These are phyloP conservation scores for Cliona cf. orientalis DNA, from an alignment of 37 sponge, comb jelly and placozoan species.

Conservation along the genomic window DNA sequence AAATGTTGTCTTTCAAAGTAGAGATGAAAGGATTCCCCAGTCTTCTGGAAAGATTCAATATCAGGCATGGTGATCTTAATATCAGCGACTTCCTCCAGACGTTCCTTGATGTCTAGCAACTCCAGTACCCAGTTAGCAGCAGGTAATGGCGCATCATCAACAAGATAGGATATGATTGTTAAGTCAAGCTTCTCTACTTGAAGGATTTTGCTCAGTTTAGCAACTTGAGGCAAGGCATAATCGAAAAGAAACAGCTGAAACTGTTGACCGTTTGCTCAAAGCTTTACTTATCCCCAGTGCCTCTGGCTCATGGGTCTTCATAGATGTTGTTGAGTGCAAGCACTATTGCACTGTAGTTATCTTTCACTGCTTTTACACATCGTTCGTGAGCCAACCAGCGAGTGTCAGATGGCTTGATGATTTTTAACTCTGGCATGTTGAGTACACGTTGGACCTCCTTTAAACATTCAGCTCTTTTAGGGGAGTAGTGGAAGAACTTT, in stretches of 20 bases:
- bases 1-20: constrained; percentile 65
- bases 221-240: constrained; percentile 55
- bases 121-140: constrained; percentile 79
- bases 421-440: constrained; percentile 66
- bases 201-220: constrained; percentile 72
- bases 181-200: constrained; percentile 73
- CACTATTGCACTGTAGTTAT: constrained; percentile 57
- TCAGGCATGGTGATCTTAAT: constrained; percentile 42
- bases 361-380: constrained; percentile 72
- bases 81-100: constrained; percentile 41
- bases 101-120: constrained; percentile 39
- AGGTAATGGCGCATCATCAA: constrained; percentile 67
- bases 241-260: constrained; percentile 65
- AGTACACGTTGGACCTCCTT: constrained; percentile 58
- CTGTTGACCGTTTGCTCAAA: constrained; percentile 53
- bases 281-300: constrained; percentile 63
- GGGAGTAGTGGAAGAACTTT: constrained; percentile 60
- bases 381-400: constrained; percentile 75
- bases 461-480: constrained; percentile 52
- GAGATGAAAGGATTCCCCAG: constrained; percentile 59
- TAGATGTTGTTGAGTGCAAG: constrained; percentile 51
- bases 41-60: constrained; percentile 55
- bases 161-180: constrained; percentile 65
- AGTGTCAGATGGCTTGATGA: constrained; percentile 65
- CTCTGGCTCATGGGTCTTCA: constrained; percentile 69